Evolutionary conservation across 2,113 vertebrate species (phyloP).

Genomic region (Myotis yumanensis): DNA sequence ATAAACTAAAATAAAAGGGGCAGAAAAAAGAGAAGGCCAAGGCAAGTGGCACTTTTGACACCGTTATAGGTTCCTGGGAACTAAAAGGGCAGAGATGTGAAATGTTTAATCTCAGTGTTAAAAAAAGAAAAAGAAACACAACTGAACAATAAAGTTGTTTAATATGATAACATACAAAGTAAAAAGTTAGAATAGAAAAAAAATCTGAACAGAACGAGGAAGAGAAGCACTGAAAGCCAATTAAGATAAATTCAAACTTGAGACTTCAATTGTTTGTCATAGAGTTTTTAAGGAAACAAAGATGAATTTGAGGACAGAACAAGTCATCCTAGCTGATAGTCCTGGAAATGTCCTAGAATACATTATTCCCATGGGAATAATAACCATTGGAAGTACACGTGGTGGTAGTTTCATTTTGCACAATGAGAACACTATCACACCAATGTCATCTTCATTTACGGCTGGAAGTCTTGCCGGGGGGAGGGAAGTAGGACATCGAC

Average conservation of each 20-base stretch:
- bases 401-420: conserved; percentile 12
- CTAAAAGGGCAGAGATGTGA: neutral
- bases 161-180: neutral
- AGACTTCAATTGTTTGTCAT: neutral
- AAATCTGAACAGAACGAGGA: neutral
- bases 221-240: neutral
- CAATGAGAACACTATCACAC: neutral
- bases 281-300: conserved; percentile 31
- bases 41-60: neutral
- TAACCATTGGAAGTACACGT: conserved; percentile 43
- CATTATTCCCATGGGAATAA: conserved; percentile 22
- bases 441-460: neutral
- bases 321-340: conserved; percentile 13
- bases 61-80: neutral
- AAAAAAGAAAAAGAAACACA: neutral
- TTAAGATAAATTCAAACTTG: conserved; percentile 17
- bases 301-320: neutral
- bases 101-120: conserved; percentile 15
- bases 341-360: conserved; percentile 19
- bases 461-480: neutral
- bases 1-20: neutral
- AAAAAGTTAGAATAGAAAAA: neutral
- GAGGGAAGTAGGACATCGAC: neutral
- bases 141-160: neutral
- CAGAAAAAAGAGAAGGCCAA: neutral